These are phyloP conservation scores for Mimas tiliae DNA, from an alignment of 2,888 invertebrate species.

Conservation along the genomic window DNA sequence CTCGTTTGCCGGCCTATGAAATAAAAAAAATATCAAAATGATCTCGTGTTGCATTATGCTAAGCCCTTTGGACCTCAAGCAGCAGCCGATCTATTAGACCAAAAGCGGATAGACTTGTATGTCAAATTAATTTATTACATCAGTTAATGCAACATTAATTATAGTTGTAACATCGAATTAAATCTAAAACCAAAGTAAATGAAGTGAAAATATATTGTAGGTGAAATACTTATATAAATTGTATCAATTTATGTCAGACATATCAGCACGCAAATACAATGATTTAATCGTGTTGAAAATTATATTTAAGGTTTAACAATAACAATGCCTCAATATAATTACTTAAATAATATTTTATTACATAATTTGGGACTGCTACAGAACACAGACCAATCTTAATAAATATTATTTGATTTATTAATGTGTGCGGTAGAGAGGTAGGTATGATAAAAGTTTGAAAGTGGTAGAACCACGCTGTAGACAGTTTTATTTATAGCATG, in stretches of 20 bases:
- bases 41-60: too few species aligned
- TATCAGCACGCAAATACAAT: background rate
- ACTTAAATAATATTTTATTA: too few species aligned
- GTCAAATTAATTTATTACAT: slow-evolving; percentile 2
- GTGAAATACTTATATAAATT: slow-evolving; percentile 12
- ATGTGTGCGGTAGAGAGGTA: too few species aligned
- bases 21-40: too few species aligned
- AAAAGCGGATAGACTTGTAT: background rate
- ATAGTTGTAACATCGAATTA: slow-evolving; percentile 12
- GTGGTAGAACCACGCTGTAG: too few species aligned
- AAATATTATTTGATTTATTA: too few species aligned
- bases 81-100: background rate
- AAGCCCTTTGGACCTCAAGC: too few species aligned
- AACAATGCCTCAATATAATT: background rate
- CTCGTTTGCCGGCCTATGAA: too few species aligned
- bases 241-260: slow-evolving; percentile 4
- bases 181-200: slow-evolving; percentile 4
- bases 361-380: too few species aligned
- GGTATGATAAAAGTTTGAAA: too few species aligned
- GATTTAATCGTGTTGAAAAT: background rate
- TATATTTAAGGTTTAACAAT: background rate
- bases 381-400: too few species aligned
- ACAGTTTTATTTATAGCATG: too few species aligned
- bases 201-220: slow-evolving; percentile 6
- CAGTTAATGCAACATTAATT: background rate